A percentile compares a stretch with the other conserved stretches of the same genome.
Evolutionary conservation across 2,113 vertebrate species (phyloP).

Genomic region (Alouatta palliata): DNA sequence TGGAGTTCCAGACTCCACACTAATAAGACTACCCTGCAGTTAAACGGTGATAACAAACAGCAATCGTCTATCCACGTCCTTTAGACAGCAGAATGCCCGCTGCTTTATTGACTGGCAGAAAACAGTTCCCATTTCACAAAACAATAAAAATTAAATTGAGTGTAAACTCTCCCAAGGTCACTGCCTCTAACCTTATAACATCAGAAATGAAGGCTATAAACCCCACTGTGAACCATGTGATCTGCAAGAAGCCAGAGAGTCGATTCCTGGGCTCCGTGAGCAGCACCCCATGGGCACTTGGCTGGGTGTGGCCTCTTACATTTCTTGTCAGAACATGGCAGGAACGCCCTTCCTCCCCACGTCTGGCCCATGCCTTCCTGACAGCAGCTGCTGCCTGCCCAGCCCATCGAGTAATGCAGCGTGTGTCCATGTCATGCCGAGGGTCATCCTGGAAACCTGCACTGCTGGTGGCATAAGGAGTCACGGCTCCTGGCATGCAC

Average conservation of each 20-base stretch:
- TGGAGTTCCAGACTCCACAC: not conserved
- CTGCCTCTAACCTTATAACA: slow-evolving; percentile 75
- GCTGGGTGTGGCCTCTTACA: not conserved
- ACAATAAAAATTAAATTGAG: slow-evolving; percentile 85
- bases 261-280: not conserved
- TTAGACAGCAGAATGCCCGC: slow-evolving; percentile 65
- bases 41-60: slow-evolving; percentile 70
- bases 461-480: too few relatives aligned
- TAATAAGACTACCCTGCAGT: slow-evolving; percentile 74
- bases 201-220: slow-evolving; percentile 65
- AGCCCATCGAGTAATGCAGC: rapidly evolving
- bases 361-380: not conserved
- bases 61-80: slow-evolving; percentile 71
- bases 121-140: slow-evolving; percentile 77
- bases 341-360: rapidly evolving
- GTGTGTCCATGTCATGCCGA: rapidly evolving
- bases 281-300: not conserved
- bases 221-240: not conserved
- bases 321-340: not conserved
- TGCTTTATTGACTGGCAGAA: slow-evolving; percentile 82
- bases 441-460: not conserved
- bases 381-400: not conserved
- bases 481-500: rapidly evolving
- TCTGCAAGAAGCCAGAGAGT: slow-evolving; percentile 5
- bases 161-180: slow-evolving; percentile 80